A percentile compares a stretch with the other conserved stretches of the same genome.
phyloP scores from a whole-genome alignment of 1,140 invertebrate species.

The Propsilocerus akamusi region DNA sequence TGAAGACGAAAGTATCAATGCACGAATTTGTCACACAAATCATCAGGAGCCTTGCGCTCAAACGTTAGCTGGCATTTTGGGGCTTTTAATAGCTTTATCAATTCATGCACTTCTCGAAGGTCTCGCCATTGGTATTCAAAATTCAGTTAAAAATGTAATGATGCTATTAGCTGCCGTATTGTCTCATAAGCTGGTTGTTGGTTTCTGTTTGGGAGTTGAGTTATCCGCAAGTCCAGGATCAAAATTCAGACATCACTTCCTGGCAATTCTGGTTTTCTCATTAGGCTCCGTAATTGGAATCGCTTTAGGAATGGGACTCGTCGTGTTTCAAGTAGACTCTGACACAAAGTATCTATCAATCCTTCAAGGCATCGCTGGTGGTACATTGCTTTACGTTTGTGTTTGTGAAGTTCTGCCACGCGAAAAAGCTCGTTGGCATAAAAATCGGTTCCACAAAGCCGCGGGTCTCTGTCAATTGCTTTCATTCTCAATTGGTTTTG shows the following conservation, averaged over 20 bases:
- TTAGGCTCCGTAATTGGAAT: constrained; percentile 46
- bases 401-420: constrained; percentile 79
- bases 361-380: constrained; percentile 62
- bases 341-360: constrained; percentile 27
- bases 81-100: constrained; percentile 48
- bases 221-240: constrained; percentile 29
- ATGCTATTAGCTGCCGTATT: constrained; percentile 48
- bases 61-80: constrained; percentile 33
- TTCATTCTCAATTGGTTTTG: constrained; percentile 35
- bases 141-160: constrained; percentile 36
- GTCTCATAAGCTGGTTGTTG: constrained; percentile 60
- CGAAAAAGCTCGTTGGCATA: constrained; percentile 48
- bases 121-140: constrained; percentile 60
- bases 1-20: constrained; percentile 19
- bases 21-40: constrained; percentile 38
- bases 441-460: constrained; percentile 20
- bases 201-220: constrained; percentile 57
- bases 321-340: constrained; percentile 22
- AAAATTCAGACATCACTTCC: constrained; percentile 28
- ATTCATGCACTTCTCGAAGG: constrained; percentile 66
- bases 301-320: constrained; percentile 36
- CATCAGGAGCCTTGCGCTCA: constrained; percentile 36
- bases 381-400: constrained; percentile 81
- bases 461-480: constrained; percentile 41
- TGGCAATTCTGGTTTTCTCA: constrained; percentile 41